Conservation (phyloP, 2,797 vertebrate genomes). For the Falco peregrinus region DNA sequence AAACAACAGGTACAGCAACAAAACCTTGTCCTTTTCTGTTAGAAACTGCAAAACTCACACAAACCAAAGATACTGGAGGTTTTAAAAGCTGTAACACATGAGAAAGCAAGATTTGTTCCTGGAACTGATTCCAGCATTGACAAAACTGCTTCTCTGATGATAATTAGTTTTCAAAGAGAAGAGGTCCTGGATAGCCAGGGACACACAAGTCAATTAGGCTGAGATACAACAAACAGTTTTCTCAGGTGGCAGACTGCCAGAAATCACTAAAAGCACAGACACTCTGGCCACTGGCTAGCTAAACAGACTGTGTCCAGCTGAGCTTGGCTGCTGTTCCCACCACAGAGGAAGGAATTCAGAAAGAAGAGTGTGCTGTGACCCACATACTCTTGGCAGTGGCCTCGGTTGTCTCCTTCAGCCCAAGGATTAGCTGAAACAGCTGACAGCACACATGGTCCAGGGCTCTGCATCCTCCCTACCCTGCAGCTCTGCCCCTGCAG, state of each 20-base stretch:
- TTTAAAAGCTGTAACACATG: not conserved
- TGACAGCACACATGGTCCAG: not conserved
- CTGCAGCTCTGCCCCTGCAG: not conserved
- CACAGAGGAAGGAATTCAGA: not conserved
- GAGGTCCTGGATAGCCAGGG: too few relatives aligned
- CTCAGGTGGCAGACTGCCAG: not conserved
- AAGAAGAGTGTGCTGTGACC: not conserved
- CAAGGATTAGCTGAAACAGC: not conserved
- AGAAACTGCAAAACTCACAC: not conserved
- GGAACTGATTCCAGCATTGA: not conserved
- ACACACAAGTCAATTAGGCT: not conserved
- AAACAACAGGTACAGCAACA: not conserved
- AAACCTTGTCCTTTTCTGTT: not conserved
- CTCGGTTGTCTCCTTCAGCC: not conserved
- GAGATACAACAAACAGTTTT: not conserved
- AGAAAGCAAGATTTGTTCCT: not conserved
- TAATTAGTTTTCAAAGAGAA: not conserved
- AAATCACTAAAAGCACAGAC: not conserved
- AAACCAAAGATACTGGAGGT: not conserved
- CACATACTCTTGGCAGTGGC: rapidly evolving
- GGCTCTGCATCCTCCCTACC: not conserved
- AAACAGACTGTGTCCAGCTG: not conserved
- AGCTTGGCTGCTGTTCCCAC: not conserved
- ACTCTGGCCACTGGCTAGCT: not conserved
- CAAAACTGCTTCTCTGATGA: not conserved